Percentiles rank a stretch among this genome's conserved stretches.
Evolutionary conservation across 2,113 vertebrate genomes (phyloP).

Genomic region (Capricornis sumatraensis): DNA sequence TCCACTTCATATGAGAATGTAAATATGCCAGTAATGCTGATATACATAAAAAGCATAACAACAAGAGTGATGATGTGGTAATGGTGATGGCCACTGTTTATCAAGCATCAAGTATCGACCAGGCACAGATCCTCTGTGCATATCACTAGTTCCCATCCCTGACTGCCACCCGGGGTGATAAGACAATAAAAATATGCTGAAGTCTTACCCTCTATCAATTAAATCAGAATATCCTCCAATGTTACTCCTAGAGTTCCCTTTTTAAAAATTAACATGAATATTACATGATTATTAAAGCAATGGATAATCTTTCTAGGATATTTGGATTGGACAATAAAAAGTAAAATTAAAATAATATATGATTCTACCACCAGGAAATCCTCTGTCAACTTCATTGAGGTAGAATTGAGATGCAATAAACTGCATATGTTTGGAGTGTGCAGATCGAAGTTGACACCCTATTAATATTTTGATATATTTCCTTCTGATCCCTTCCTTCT

Average conservation of each 20-base stretch:
- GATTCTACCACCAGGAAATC: background rate
- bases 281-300: background rate
- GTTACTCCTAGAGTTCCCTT: background rate
- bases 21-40: background rate
- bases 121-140: background rate
- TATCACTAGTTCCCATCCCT: background rate
- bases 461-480: conserved; percentile 1
- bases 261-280: background rate
- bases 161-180: background rate
- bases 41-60: background rate
- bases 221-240: background rate
- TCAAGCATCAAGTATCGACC: background rate
- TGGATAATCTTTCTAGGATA: background rate
- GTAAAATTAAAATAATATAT: background rate
- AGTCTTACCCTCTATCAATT: background rate
- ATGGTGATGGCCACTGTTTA: background rate
- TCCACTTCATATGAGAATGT: background rate
- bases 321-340: background rate
- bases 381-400: background rate
- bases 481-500: background rate
- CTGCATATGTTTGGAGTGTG: background rate
- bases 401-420: background rate
- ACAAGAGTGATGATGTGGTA: too few relatives aligned
- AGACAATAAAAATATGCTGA: background rate
- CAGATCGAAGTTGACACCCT: background rate